Evolutionary conservation across 2,797 vertebrate species (phyloP), one percentile per base, ranked within the genome.

Genomic region (Tragelaphus eurycerus): DNA sequence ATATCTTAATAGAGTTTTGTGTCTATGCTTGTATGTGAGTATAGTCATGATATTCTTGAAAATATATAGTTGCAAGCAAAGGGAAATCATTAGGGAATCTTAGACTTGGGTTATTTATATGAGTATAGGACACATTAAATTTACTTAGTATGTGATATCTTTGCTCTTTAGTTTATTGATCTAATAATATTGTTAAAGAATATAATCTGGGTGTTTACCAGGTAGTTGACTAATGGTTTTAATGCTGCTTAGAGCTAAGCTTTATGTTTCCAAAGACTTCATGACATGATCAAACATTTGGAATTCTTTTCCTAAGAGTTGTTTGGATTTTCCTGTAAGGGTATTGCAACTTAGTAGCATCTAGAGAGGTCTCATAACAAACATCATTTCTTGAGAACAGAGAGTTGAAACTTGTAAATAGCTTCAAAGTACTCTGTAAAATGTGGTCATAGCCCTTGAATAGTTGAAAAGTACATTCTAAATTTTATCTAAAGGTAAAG

Each of bases 391-490:
- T 95, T 97, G 27, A 13, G 54, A 90, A 23, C 15, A 78, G 7
- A 88, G 93, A 95, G 78, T 60, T 95, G 25, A 88, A 89, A 95
- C 48, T 90, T 94, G 8, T 13, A 94, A 71, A 91, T 74, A 76
- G 19, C 52, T 59, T 95, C 79, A 96, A 3, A 89, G n/a, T 87
- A 76, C 52, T 95, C 29, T 96, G 38, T 4, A 92, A 54, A 93
- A 79, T 93, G 62, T n/a, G 17, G 13, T 89, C 10, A 15, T 46
- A 89, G 57, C 14, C 17, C 25, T 71, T 25, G 31, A 57, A 62
- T 87, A 71, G 54, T 95, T 93, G 8, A 79, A 83, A 89, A 86
- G 2, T 89, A 46, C 7, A 9, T 87, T 87, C 81, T 96, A 48
- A 93, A 79, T 94, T 84, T 86, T 87, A 89, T 34, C 79, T 57